Percentiles rank a stretch among this genome's conserved stretches.
Conservation (phyloP, 2,113 vertebrate species). For the Catharus bicknelli region DNA sequence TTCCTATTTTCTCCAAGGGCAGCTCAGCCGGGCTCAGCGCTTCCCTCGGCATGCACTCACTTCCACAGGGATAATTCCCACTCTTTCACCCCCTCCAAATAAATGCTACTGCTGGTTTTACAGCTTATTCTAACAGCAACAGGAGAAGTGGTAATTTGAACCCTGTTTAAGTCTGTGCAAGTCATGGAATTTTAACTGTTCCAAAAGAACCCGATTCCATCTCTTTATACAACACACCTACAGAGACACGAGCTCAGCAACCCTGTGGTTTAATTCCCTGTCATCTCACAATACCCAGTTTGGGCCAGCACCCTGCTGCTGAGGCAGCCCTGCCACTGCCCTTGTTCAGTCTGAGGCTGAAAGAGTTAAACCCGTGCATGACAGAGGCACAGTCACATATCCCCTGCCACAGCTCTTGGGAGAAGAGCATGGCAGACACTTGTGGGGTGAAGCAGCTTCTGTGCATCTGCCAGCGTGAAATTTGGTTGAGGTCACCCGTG, state of each 20-base stretch:
- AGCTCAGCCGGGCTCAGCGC: fast-evolving
- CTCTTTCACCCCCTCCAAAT: neutral
- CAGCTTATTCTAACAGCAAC: neutral
- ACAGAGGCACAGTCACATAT: neutral
- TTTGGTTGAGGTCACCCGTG: neutral
- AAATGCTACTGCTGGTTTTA: neutral
- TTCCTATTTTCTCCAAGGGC: neutral
- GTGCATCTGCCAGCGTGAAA: neutral
- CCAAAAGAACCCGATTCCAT: neutral
- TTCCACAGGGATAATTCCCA: neutral
- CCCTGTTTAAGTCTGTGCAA: neutral
- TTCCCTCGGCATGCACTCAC: fast-evolving
- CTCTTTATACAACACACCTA: too few relatives aligned
- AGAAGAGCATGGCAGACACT: neutral
- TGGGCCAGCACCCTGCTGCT: neutral
- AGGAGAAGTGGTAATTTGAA: neutral
- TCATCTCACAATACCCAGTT: fast-evolving
- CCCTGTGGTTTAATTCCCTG: neutral
- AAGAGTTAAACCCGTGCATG: fast-evolving
- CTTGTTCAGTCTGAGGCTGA: neutral
- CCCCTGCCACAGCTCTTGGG: neutral
- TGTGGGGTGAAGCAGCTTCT: neutral
- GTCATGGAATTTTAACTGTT: neutral
- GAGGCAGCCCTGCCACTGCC: neutral
- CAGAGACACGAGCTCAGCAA: neutral